Percentiles rank a stretch among this genome's conserved stretches.
These are phyloP conservation scores for Drosophila truncata DNA, from an alignment of 1,140 invertebrate species.

Conservation along the genomic window DNA sequence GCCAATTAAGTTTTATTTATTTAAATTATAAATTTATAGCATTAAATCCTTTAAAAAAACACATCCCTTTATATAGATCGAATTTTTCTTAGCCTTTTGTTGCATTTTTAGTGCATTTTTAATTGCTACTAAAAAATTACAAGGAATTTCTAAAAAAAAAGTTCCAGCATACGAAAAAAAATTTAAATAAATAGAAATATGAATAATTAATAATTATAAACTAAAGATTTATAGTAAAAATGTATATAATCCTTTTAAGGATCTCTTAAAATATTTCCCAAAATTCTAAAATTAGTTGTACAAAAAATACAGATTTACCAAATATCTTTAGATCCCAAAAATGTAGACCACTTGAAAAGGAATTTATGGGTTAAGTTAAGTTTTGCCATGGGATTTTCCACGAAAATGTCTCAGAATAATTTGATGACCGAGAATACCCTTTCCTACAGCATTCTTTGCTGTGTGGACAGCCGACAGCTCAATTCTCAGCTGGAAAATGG, in stretches of 20 bases:
- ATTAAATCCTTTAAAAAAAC: too few relatives aligned
- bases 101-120: background rate
- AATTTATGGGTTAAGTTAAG: constrained; percentile 15
- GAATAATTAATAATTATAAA: too few relatives aligned
- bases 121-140: background rate
- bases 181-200: background rate
- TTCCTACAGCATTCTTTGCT: constrained; percentile 7
- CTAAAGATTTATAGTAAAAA: background rate
- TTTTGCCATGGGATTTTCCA: background rate
- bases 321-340: constrained; percentile 6
- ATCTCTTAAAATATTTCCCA: background rate
- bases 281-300: constrained; percentile 6
- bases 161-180: background rate
- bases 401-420: constrained; percentile 17
- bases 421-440: constrained; percentile 34
- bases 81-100: too few relatives aligned
- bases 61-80: too few relatives aligned
- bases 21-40: too few relatives aligned
- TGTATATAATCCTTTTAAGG: background rate
- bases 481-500: constrained; percentile 42
- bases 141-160: too few relatives aligned
- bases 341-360: constrained; percentile 9
- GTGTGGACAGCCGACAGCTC: constrained; percentile 37
- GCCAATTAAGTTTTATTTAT: too few relatives aligned
- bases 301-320: constrained; percentile 2